phyloP scores from a whole-genome alignment of 2,113 vertebrate species.

The Parotia lawesii region DNA sequence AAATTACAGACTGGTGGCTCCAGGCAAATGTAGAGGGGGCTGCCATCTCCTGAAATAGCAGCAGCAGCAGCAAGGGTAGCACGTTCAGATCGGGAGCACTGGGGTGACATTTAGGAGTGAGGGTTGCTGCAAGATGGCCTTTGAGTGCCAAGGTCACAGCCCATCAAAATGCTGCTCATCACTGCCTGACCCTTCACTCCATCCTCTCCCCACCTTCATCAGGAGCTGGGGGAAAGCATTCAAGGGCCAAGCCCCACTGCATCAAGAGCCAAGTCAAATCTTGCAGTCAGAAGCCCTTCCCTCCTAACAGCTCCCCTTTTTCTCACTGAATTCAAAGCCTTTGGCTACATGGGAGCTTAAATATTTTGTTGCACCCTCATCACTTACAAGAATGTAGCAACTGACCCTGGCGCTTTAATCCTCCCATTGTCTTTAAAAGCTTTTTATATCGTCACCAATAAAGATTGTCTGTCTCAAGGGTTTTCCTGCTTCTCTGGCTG shows the following conservation, averaged over 20 bases:
- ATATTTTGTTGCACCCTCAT: conserved; percentile 20
- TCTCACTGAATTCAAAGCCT: not conserved
- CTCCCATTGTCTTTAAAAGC: conserved; percentile 43
- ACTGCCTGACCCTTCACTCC: not conserved
- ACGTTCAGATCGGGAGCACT: not conserved
- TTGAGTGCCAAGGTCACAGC: not conserved
- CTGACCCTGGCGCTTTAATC: conserved; percentile 20
- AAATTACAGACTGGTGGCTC: conserved; percentile 45
- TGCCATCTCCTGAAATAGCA: conserved; percentile 58
- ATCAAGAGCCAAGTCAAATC: not conserved
- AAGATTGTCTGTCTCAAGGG: conserved; percentile 35
- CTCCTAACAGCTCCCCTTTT: not conserved
- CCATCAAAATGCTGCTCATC: not conserved
- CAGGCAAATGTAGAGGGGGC: not conserved
- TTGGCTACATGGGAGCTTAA: not conserved
- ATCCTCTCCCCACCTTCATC: not conserved
- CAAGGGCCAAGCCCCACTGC: not conserved
- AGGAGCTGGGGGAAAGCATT: not conserved
- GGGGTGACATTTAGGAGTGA: not conserved
- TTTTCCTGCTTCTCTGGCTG: conserved; percentile 17
- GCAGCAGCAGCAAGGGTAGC: not conserved
- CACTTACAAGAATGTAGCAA: not conserved
- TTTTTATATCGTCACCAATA: conserved; percentile 42
- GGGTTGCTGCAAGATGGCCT: not conserved
- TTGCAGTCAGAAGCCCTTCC: not conserved